Evolutionary conservation across 2,113 vertebrate genomes (phyloP).

Genomic region (Pluvialis apricaria): DNA sequence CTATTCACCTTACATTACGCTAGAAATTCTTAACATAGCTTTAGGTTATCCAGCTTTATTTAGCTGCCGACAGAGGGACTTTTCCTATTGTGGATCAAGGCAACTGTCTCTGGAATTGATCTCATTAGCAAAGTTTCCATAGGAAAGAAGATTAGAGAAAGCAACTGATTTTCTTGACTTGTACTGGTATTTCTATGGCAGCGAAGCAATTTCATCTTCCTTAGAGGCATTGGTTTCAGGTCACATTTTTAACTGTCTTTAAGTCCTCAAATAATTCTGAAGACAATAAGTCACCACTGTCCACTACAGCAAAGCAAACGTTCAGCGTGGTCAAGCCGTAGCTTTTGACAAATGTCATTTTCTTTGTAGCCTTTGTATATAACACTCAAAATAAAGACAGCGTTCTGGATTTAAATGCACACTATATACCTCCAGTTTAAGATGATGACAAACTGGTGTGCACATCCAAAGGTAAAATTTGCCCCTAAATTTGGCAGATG

Average conservation of each 20-base stretch:
- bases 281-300: constrained; percentile 43
- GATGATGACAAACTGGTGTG: not conserved
- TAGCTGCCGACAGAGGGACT: constrained; percentile 61
- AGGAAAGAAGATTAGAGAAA: constrained; percentile 58
- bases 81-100: constrained; percentile 57
- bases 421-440: not conserved
- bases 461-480: not conserved
- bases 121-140: constrained; percentile 69
- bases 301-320: not conserved
- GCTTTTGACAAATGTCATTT: not conserved
- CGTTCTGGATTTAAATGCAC: not conserved
- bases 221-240: constrained; percentile 62
- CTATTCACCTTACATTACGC: constrained; percentile 57
- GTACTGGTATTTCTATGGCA: constrained; percentile 58
- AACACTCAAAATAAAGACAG: not conserved
- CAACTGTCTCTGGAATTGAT: constrained; percentile 64
- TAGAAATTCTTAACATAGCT: constrained; percentile 37
- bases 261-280: constrained; percentile 39
- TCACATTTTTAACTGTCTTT: constrained; percentile 48
- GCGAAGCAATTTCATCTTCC: not conserved
- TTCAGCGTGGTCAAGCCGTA: not conserved
- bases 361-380: not conserved
- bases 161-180: constrained; percentile 59
- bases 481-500: not conserved
- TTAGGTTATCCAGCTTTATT: constrained; percentile 59